phyloP scores from a whole-genome alignment of 2,888 invertebrate genomes.

The Alcis repandata region DNA sequence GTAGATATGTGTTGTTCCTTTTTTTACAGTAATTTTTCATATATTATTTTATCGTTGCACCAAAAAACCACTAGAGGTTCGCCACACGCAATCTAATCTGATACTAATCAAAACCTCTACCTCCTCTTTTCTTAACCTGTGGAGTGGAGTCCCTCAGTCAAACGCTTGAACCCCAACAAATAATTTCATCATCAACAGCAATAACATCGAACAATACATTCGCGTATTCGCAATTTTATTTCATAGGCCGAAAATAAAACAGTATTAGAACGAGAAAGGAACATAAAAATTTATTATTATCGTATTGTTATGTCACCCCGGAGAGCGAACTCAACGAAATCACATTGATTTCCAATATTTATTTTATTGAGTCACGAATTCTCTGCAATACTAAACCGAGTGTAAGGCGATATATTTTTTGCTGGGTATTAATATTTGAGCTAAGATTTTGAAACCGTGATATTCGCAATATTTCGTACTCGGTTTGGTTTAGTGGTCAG shows the following conservation, averaged over 20 bases:
- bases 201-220: conserved; percentile 23
- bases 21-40: too few relatives aligned
- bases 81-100: too few relatives aligned
- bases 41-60: too few relatives aligned
- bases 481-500: conserved; percentile 3
- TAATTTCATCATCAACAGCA: conserved; percentile 6
- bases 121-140: too few relatives aligned
- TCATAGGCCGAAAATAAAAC: conserved; percentile 39
- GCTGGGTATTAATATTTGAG: conserved; percentile 37
- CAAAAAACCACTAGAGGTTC: too few relatives aligned
- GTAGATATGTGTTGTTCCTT: too few relatives aligned
- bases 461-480: conserved; percentile 24
- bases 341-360: conserved; percentile 50
- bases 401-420: conserved; percentile 42
- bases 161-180: background rate
- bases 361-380: conserved; percentile 49
- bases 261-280: conserved; percentile 41
- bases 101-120: too few relatives aligned
- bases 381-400: conserved; percentile 44
- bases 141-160: too few relatives aligned
- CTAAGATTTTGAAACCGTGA: conserved; percentile 26
- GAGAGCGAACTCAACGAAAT: conserved; percentile 39
- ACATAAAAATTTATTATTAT: conserved; percentile 45
- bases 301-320: conserved; percentile 46
- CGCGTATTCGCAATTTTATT: conserved; percentile 31